Evolutionary conservation across 2,888 invertebrate species (phyloP).

Genomic region (Octodonta nipae): DNA sequence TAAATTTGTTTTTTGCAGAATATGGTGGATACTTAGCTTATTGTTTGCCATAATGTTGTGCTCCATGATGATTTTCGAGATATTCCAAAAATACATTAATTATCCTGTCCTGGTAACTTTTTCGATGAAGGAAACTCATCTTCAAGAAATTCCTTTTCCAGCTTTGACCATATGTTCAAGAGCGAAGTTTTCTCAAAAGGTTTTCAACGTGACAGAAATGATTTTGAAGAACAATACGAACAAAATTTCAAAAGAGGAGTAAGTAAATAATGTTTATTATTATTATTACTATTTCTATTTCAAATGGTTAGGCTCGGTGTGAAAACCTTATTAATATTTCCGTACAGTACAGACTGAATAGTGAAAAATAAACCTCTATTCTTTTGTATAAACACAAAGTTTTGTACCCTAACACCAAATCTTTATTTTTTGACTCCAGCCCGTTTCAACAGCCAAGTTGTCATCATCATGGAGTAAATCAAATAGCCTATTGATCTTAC

Average conservation of each 20-base stretch:
- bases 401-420: too few species aligned
- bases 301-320: too few species aligned
- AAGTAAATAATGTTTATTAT: conserved; percentile 9
- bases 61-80: conserved; percentile 41
- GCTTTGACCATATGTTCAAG: conserved; percentile 46
- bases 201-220: conserved; percentile 45
- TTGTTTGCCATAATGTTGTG: conserved; percentile 7
- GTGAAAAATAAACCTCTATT: too few species aligned
- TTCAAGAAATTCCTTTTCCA: conserved; percentile 42
- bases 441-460: too few species aligned
- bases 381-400: too few species aligned
- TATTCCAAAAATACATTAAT: conserved; percentile 56
- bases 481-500: too few species aligned
- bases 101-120: conserved; percentile 62
- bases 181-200: conserved; percentile 45
- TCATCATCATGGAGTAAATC: too few species aligned
- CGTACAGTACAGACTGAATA: too few species aligned
- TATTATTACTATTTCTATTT: too few species aligned
- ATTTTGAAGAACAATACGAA: conserved; percentile 3
- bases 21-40: conserved; percentile 12
- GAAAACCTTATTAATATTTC: too few species aligned
- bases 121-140: conserved; percentile 54
- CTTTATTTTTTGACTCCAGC: too few species aligned
- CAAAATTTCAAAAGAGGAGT: conserved; percentile 10
- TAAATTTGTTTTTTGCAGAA: conserved; percentile 6